Base-by-base conservation (phyloP, 1,140 invertebrate species). In the Ptiloglossa arizonensis region DNA sequence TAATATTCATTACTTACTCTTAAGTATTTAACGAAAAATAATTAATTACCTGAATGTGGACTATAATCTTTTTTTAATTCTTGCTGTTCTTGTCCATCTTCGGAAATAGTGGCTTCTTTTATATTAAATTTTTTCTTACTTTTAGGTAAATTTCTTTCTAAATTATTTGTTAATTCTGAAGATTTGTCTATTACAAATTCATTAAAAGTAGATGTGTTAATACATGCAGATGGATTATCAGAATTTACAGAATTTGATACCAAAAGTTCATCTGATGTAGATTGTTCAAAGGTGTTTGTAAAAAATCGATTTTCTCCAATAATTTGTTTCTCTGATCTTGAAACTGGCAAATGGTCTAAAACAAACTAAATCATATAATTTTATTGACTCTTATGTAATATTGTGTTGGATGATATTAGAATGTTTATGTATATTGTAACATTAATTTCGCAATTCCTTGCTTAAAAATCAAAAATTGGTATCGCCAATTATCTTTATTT, bases 321-420 rank as follows among this genome's bases (percentile, higher is more conserved):
- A 2, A 93, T 52, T 15, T 88, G 77, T 80, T 92, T 94, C 82
- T 95, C 95, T 1, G 79, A 81, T 85, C 93, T 95, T 3, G 90
- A 92, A 2, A 95, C 82, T 0, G 91, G 89, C 32, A 90, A 72
- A 79, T 91, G 90, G 88, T 95, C 94, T 27, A 95, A 87, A 62
- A 95, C 82, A 89, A 95, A 95, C 89, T 93, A 86, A 62, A 86
- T 82, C 24, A 50, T 60, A 22, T 72, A 63, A 71, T 59, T 64
- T 81, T 72, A 75, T 35, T 83, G 2, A 38, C 19, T 60, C 2
- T n/a, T 52, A 19, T 56, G 27, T 68, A 52, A 71, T 48, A 35
- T 50, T 50, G 29, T 8, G 38, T 68, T 38, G 15, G 27, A 59
- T 17, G 27, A 3, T 11, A 52, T 46, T 46, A 44, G 22, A 48